Base-by-base conservation (phyloP, 2,113 vertebrate genomes). In the Syngnathus floridae region DNA sequence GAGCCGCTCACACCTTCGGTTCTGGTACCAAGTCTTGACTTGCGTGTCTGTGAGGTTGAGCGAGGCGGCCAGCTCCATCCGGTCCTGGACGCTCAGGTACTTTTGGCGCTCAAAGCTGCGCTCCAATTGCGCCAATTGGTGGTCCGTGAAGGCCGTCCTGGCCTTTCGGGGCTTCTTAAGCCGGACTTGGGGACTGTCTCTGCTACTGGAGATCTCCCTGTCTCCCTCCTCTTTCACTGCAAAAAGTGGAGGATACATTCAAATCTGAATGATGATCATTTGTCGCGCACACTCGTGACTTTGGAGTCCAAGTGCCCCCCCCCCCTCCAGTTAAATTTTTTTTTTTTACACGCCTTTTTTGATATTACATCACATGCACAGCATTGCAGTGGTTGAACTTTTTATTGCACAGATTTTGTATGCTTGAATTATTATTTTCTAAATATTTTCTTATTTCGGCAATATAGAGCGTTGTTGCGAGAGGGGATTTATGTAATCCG, bases 11-110 rank as follows among this genome's bases (percentile, higher is more conserved):
- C 89, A 98, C 95, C 96, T 98, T 80, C 97, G 90, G 92, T 98
- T 99, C 91, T 99, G 96, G 93, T 98, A 99, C 96, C 97, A 99
- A 83, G 97, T 99, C 90, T 99, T 99, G 85, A 99, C 97, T 88
- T 99, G 96, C 22, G 97, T 99, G 94, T 99, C 97, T 38, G 95
- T 98, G 82, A 99, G 94, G 91, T 97, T 98, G 82, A 99, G 96
- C 1, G 97, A 97, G 11, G 96, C 96, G 10, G 97, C 96, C 76
- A 99, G 92, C 77, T 99, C 97, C 97, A 99, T 99, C 72, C 97
- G 91, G 91, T 98, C 97, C 89, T 98, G 96, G 56, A 98, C 96
- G 64, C 95, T 97, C 90, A 98, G 91, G 84, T 98, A 98, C 72
- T 99, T 98, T 74, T 98, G 97, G 46, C 95, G 75, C 90, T 99